These are phyloP conservation scores for Botia almorhae DNA, from an alignment of 2,797 vertebrate species.

Conservation along the genomic window DNA sequence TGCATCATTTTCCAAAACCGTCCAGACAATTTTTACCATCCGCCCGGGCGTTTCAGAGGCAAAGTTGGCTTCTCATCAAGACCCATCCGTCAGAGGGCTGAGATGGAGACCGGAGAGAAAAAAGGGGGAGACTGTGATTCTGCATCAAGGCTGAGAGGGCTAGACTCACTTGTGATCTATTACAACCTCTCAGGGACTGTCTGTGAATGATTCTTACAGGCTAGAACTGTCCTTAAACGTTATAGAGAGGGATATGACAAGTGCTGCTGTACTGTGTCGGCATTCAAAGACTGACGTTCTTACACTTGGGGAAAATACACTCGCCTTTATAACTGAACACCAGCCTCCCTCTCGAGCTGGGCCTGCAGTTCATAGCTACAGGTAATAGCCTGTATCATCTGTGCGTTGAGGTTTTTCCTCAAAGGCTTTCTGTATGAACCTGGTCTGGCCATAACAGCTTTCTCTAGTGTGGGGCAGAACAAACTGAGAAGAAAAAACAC, in stretches of 20 bases:
- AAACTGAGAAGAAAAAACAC: slow-evolving; percentile 70
- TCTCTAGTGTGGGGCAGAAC: slow-evolving; percentile 88
- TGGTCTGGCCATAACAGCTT: slow-evolving; percentile 93
- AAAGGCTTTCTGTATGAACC: slow-evolving; percentile 89
- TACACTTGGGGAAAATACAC: neutral
- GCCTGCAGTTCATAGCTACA: slow-evolving; percentile 85
- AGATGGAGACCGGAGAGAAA: slow-evolving; percentile 34
- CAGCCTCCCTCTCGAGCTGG: slow-evolving; percentile 81
- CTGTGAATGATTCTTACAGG: neutral
- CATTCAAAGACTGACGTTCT: neutral
- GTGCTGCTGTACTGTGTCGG: neutral
- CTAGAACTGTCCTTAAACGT: slow-evolving; percentile 2
- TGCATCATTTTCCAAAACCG: slow-evolving; percentile 44
- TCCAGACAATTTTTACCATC: slow-evolving; percentile 56
- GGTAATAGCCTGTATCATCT: slow-evolving; percentile 85
- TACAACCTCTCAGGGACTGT: slow-evolving; percentile 46
- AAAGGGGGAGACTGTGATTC: slow-evolving; percentile 42
- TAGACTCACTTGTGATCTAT: slow-evolving; percentile 50
- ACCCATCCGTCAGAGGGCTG: slow-evolving; percentile 65
- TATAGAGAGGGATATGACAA: slow-evolving; percentile 6
- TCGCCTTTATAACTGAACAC: slow-evolving; percentile 83
- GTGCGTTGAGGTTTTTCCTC: too few species aligned
- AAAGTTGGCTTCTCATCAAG: slow-evolving; percentile 64
- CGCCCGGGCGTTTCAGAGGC: slow-evolving; percentile 62
- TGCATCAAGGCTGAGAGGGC: slow-evolving; percentile 57